Base-by-base conservation (phyloP, 1,140 invertebrate species). In the Acromyrmex charruanus region DNA sequence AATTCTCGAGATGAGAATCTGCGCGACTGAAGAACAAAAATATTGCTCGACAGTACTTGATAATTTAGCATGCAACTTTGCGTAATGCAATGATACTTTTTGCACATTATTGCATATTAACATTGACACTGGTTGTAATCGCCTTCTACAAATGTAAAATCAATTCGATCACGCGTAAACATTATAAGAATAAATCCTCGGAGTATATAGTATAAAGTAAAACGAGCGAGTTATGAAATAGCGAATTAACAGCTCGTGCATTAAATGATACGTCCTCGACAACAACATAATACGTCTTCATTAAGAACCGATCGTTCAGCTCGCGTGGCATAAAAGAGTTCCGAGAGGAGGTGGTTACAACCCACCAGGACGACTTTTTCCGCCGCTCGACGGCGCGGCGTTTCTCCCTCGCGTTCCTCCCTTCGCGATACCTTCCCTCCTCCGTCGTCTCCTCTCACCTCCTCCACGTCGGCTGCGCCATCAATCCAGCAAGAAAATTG, bases 241-340 rank as follows among this genome's bases (percentile, higher is more conserved):
- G 69, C 44, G 14, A 84, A 84, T 84, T 84, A 84, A 75, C 88
- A 63, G 59, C 88, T 53, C 68, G 75, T 85, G 71, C 79, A 88
- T 90, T 86, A 90, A 90, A 89, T 85, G 80, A 84, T 84, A 84
- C 55, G 80, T 84, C 69, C 80, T 84, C 80, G 80, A 84, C 80
- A 79, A 86, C 75, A 86, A 86, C 85, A 82, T 79, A 86, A 90
- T 88, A 90, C 89, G 89, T 90, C 89, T 90, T 90, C 89, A 90
- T 90, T 88, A 88, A 87, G 71, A 87, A 88, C 84, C 88, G 86
- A 90, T 89, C 85, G 88, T 87, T 81, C 85, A 87, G 88, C 65
- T 90, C 89, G 89, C 89, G 89, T 90, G 88, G 89, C 86, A 90
- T 90, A 90, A 90, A 90, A 88, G 86, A 90, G 77, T 55, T 49